Evolutionary conservation across 2,888 invertebrate species (phyloP), one percentile per base, ranked within the genome.

Genomic region (Epistrophe grossulariae): DNA sequence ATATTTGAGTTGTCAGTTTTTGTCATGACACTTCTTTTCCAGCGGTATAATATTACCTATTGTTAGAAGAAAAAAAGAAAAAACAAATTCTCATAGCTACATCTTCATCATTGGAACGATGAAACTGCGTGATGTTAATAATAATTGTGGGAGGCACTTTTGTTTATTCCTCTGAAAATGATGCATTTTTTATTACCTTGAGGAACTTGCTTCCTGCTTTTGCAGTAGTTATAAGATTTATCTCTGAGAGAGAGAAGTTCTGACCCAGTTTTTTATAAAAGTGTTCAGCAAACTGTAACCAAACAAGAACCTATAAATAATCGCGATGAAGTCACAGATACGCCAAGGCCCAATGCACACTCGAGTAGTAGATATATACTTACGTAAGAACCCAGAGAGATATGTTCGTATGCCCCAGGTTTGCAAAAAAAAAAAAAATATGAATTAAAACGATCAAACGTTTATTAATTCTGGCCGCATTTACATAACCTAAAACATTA

Each of bases 251-350:
- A 24, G 81, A 77, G 81, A 55, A 77, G 52, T 81, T 77, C 81
- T 84, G 84, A 84, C 84, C 81, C 81, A 84, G 52, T 84, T 84
- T 81, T 84, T 84, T 81, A 81, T 10, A 62, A 43, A 35, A 77
- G 66, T 81, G 84, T 55, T 76, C 81, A 72, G 31, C 84, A 84
- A 84, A 81, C 76, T 84, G 84, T 84, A 81, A 84, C 84, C 76
- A 60, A 84, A 80, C 52, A 57, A 80, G 84, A 76, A 71, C 59
- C 59, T 60, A 82, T 82, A 78, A 82, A 82, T 78, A 59, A 82
- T 59, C 66, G 15, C 57, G 43, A 79, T 60, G 40, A 55, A 70
- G 62, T 70, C 40, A 28, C 59, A 84, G 60, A 77, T 57, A 64
- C 40, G 70, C 52, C 60, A 43, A 52, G 43, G 52, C 48, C 76